These are phyloP conservation scores for Drosophila pseudoananassae DNA, from an alignment of 1,140 invertebrate species.

Conservation along the genomic window DNA sequence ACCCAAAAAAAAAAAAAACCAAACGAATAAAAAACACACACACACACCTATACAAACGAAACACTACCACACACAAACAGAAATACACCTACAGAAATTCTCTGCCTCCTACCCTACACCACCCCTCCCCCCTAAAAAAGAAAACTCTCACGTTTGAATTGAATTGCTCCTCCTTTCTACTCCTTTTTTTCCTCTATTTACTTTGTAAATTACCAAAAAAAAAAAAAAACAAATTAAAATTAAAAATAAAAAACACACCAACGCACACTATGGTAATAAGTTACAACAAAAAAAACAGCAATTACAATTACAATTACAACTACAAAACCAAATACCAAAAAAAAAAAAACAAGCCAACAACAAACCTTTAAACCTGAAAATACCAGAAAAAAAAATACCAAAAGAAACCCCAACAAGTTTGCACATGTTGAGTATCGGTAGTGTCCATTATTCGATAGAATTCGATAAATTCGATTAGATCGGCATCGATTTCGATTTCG, in stretches of 20 bases:
- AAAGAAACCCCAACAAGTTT: slow-evolving; percentile 20
- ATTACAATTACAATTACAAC: slow-evolving; percentile 25
- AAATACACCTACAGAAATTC: slow-evolving; percentile 11
- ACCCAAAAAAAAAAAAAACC: slow-evolving; percentile 18
- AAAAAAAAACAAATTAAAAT: not conserved
- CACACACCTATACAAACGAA: slow-evolving; percentile 24
- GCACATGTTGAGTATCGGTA: slow-evolving; percentile 37
- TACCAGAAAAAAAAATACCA: slow-evolving; percentile 26
- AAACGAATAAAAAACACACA: slow-evolving; percentile 28
- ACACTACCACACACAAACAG: slow-evolving; percentile 27
- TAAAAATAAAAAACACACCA: slow-evolving; percentile 27
- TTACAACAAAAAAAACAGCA: slow-evolving; percentile 51
- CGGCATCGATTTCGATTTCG: slow-evolving; percentile 24
- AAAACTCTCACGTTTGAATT: slow-evolving; percentile 37
- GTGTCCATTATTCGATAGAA: slow-evolving; percentile 13
- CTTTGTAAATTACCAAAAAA: slow-evolving; percentile 55
- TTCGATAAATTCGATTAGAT: slow-evolving; percentile 21
- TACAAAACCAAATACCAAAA: slow-evolving; percentile 17
- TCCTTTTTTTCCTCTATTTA: slow-evolving; percentile 28
- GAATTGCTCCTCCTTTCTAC: slow-evolving; percentile 20
- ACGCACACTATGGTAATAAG: slow-evolving; percentile 63
- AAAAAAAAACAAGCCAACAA: slow-evolving; percentile 23
- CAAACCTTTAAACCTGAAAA: slow-evolving; percentile 25
- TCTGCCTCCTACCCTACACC: not conserved
- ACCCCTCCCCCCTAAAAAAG: not conserved